A percentile compares a stretch with the other conserved stretches of the same genome.
phyloP scores from a whole-genome alignment of 2,888 invertebrate species.

The Protodeltote pygarga region DNA sequence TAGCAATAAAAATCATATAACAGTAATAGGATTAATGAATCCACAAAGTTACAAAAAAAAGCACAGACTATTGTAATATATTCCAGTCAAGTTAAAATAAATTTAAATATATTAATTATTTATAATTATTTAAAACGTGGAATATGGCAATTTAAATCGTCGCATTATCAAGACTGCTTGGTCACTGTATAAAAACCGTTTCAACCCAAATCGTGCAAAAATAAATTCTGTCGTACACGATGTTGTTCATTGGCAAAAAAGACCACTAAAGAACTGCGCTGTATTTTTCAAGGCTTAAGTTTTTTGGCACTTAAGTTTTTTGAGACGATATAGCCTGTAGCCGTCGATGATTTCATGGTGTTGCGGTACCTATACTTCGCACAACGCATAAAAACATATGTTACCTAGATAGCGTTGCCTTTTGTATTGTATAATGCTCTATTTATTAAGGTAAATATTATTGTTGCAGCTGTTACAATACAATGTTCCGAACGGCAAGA shows the following conservation, averaged over 20 bases:
- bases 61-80: too few relatives aligned
- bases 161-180: constrained; percentile 5
- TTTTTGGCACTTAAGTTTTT: too few relatives aligned
- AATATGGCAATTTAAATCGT: background rate
- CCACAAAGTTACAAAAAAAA: too few relatives aligned
- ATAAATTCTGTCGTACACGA: too few relatives aligned
- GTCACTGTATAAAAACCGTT: constrained; percentile 8
- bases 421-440: background rate
- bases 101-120: background rate
- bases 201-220: constrained; percentile 3
- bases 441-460: constrained; percentile 8
- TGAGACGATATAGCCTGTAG: too few relatives aligned
- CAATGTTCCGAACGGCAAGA: constrained; percentile 97
- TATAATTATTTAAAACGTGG: background rate
- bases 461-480: constrained; percentile 93
- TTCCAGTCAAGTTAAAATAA: background rate
- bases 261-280: constrained; percentile 14
- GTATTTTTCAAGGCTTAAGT: constrained; percentile 41
- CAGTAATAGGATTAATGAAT: too few relatives aligned
- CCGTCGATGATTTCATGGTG: constrained; percentile 10
- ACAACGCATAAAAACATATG: background rate
- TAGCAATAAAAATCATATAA: too few relatives aligned
- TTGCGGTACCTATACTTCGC: too few relatives aligned
- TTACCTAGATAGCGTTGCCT: too few relatives aligned
- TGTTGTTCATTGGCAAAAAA: constrained; percentile 10